A percentile compares a stretch with the other conserved stretches of the same genome.
Evolutionary conservation across 2,888 invertebrate species (phyloP).

Genomic region (Nebria salina): DNA sequence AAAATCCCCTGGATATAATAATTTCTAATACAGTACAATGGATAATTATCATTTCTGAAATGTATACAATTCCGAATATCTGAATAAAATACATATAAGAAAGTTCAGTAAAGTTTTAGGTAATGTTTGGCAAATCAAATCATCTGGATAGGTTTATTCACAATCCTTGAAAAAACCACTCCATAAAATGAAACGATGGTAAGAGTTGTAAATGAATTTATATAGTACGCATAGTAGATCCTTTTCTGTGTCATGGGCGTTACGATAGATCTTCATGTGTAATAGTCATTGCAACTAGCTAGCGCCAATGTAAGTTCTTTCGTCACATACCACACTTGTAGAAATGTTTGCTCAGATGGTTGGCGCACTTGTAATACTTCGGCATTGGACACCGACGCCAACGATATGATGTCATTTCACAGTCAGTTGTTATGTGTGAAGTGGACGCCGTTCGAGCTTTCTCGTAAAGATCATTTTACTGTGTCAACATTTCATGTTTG

Average conservation of each 20-base stretch:
- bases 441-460: slow-evolving; percentile 39
- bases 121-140: background rate
- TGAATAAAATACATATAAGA: no score
- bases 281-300: background rate
- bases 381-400: slow-evolving; percentile 16
- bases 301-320: background rate
- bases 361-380: slow-evolving; percentile 6
- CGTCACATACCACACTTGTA: background rate
- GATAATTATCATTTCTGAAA: no score
- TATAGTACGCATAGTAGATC: background rate
- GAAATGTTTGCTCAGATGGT: background rate
- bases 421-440: slow-evolving; percentile 11
- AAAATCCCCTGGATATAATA: no score
- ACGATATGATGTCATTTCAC: slow-evolving; percentile 6
- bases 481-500: slow-evolving; percentile 45
- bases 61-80: no score
- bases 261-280: background rate
- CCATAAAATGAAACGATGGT: background rate
- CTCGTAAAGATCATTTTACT: slow-evolving; percentile 48
- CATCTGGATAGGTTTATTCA: background rate
- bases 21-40: no score
- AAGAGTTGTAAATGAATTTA: background rate
- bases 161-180: background rate
- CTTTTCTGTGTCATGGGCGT: background rate
- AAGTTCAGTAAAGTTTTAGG: no score